Evolutionary conservation across 2,797 vertebrate species (phyloP).

Genomic region (Smutsia gigantea): DNA sequence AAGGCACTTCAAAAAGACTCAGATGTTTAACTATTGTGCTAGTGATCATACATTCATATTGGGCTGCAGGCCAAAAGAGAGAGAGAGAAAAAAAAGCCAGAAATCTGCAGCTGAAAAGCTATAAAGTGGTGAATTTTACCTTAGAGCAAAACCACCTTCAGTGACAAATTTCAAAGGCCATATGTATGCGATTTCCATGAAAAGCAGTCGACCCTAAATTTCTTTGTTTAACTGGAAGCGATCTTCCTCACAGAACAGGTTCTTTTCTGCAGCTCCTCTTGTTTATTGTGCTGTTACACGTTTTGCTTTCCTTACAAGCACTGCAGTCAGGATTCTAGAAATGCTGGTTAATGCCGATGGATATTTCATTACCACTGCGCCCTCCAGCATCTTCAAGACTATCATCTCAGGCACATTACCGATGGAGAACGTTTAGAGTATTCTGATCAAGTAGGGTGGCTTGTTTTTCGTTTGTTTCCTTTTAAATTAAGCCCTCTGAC

Average conservation of each 20-base stretch:
- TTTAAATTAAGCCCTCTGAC: conserved; percentile 67
- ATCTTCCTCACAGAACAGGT: conserved; percentile 78
- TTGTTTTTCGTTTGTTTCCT: neutral
- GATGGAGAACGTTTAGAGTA: conserved; percentile 33
- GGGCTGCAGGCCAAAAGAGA: conserved; percentile 88
- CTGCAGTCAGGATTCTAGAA: conserved; percentile 66
- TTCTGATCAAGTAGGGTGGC: conserved; percentile 32
- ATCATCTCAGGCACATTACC: conserved; percentile 6
- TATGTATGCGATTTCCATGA: conserved; percentile 88
- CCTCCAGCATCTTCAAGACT: conserved; percentile 65
- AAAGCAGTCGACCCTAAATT: conserved; percentile 86
- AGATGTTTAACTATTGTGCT: conserved; percentile 90
- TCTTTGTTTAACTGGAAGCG: conserved; percentile 88
- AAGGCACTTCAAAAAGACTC: conserved; percentile 89
- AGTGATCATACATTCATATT: conserved; percentile 89
- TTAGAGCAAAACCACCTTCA: conserved; percentile 88
- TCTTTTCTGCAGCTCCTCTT: conserved; percentile 79
- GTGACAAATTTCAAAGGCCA: conserved; percentile 90
- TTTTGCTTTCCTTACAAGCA: conserved; percentile 60
- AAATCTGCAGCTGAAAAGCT: conserved; percentile 86
- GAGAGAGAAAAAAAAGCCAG: conserved; percentile 73
- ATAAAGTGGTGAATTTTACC: conserved; percentile 88
- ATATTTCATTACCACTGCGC: conserved; percentile 45
- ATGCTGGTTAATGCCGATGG: conserved; percentile 30
- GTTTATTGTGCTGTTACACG: conserved; percentile 77